Evolutionary conservation across 2,797 vertebrate species (phyloP).

Genomic region (Tauraco hartlaubi): DNA sequence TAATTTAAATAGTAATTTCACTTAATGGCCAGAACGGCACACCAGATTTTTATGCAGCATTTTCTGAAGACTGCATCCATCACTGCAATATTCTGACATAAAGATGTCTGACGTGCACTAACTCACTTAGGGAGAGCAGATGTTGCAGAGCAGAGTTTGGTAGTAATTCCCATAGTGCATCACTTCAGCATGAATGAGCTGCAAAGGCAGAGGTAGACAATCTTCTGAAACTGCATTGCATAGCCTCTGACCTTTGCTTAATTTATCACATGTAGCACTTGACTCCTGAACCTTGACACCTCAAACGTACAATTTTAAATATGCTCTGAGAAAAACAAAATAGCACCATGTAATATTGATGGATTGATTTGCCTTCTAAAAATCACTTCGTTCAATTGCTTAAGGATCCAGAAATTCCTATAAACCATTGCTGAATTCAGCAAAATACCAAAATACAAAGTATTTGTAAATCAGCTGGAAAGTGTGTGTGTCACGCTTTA

Average conservation of each 20-base stretch:
- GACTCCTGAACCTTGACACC: conserved; percentile 84
- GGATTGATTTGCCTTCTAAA: conserved; percentile 52
- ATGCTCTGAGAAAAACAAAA: conserved; percentile 71
- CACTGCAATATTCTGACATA: conserved; percentile 97
- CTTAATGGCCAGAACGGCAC: conserved; percentile 95
- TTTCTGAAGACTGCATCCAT: conserved; percentile 97
- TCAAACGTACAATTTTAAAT: conserved; percentile 73
- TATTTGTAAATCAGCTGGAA: conserved; percentile 35
- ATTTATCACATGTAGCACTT: conserved; percentile 84
- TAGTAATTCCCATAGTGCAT: conserved; percentile 98
- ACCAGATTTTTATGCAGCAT: conserved; percentile 93
- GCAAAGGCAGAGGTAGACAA: conserved; percentile 94
- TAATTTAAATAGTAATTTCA: conserved; percentile 98
- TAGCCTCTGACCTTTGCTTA: conserved; percentile 82
- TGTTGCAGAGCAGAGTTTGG: conserved; percentile 95
- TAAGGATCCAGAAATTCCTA: conserved; percentile 39
- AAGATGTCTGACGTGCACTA: conserved; percentile 99
- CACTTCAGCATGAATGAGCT: conserved; percentile 99
- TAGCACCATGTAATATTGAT: conserved; percentile 42
- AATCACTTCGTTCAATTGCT: conserved; percentile 47
- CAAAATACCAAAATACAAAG: conserved; percentile 26
- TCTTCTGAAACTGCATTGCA: conserved; percentile 88
- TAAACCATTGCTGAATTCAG: conserved; percentile 41
- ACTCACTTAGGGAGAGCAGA: conserved; percentile 99
- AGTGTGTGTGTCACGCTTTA: not conserved